Evolutionary conservation across 2,888 invertebrate species (phyloP), one percentile per base, ranked within the genome.

Genomic region (Pachliopta kotzebuea): DNA sequence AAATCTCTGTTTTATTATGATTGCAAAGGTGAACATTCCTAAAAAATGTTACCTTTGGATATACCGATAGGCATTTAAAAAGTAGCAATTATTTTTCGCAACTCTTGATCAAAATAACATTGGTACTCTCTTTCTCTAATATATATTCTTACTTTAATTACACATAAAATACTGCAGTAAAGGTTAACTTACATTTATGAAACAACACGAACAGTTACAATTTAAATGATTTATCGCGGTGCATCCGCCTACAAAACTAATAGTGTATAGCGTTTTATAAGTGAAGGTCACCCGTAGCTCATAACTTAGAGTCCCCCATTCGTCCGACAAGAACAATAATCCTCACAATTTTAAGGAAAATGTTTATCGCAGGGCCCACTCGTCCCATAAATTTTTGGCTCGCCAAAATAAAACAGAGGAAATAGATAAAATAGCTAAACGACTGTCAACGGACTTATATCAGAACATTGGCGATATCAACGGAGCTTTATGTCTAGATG

Each of bases 281-380:
- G 69, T 71, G 70, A 78, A 87, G 88, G 88, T 88, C 86, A 86
- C 77, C 80, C 79, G 71, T 70, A 70, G 76, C 78, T 80, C 86
- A 83, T 89, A 88, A 86, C 82, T 89, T 80, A 84, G 74, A 72
- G 76, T 78, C 83, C 60, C 84, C 83, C 79, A 77, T 78, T 80
- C 79, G 77, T 78, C 83, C 80, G 85, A 83, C 83, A 85, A 81
- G 84, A 88, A 88, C 90, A 90, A 89, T 89, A 88, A 90, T 89
- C 86, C 84, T 72, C 76, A 80, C 84, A 83, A 77, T 86, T 88
- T 85, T 81, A 81, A 85, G 85, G 84, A 84, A 84, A 87, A 83
- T 81, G 82, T 88, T 91, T 92, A 92, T 92, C 92, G 81, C 81
- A 69, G 72, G 73, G 76, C 80, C 82, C 91, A 92, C 88, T 85